phyloP scores from a whole-genome alignment of 2,113 vertebrate genomes.

The Solea senegalensis region DNA sequence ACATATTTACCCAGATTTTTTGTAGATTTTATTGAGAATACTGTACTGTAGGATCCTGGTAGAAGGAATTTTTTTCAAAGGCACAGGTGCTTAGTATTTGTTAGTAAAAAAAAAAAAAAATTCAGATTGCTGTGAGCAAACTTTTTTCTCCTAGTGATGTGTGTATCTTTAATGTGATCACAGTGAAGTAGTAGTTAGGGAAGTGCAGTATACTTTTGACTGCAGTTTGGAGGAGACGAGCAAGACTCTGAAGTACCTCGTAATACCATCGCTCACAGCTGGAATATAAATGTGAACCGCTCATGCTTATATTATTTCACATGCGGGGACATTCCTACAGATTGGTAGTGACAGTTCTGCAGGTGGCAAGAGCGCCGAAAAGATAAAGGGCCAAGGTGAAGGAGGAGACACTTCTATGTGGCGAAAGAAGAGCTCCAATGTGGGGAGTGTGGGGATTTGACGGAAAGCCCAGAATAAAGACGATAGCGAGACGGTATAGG shows the following conservation, averaged over 20 bases:
- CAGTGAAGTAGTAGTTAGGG: slow-evolving; percentile 7
- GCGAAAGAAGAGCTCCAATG: slow-evolving; percentile 11
- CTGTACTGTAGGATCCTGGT: neutral
- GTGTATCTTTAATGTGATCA: neutral
- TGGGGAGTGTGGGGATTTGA: slow-evolving; percentile 14
- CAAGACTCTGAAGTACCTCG: slow-evolving; percentile 39
- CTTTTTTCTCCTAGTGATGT: neutral
- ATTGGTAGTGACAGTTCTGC: slow-evolving; percentile 58
- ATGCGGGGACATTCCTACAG: slow-evolving; percentile 50
- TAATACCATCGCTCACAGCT: slow-evolving; percentile 34
- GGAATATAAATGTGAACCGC: slow-evolving; percentile 55
- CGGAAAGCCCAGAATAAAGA: neutral
- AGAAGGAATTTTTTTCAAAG: neutral
- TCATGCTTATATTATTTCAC: slow-evolving; percentile 54
- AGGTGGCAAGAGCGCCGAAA: slow-evolving; percentile 47
- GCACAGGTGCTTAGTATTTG: neutral
- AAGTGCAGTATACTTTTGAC: slow-evolving; percentile 20
- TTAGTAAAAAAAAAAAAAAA: neutral
- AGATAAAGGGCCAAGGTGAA: slow-evolving; percentile 26
- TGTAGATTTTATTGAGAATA: too few relatives aligned
- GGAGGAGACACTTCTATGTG: slow-evolving; percentile 12
- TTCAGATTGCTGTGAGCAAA: neutral
- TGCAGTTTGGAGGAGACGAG: slow-evolving; percentile 28
- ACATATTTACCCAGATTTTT: neutral
- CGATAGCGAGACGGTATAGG: neutral